These are phyloP conservation scores for Chromobotia macracanthus DNA, from an alignment of 2,797 vertebrate species.

Conservation along the genomic window DNA sequence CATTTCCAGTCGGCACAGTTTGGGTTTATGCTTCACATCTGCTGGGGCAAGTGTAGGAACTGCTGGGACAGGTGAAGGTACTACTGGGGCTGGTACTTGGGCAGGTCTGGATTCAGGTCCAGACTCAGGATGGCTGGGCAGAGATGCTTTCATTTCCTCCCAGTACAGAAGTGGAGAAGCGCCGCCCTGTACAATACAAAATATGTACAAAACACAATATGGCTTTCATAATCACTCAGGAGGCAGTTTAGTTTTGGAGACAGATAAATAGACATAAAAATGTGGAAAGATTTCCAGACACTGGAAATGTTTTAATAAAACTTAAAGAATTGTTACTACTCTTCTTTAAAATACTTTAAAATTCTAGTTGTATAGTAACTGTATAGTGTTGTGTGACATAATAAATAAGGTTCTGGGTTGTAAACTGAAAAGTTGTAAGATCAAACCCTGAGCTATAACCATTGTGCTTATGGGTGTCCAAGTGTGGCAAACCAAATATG, in stretches of 20 bases:
- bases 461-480: background rate
- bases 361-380: background rate
- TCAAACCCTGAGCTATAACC: background rate
- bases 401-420: background rate
- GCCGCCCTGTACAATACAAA: slow-evolving; percentile 74
- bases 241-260: too few species aligned
- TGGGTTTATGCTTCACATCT: slow-evolving; percentile 75
- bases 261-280: too few species aligned
- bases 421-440: background rate
- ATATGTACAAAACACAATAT: background rate
- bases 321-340: too few species aligned
- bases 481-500: too few species aligned
- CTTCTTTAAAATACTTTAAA: too few species aligned
- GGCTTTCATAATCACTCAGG: background rate
- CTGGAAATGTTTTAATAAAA: too few species aligned
- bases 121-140: slow-evolving; percentile 33
- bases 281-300: too few species aligned
- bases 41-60: slow-evolving; percentile 16
- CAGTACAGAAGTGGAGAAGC: slow-evolving; percentile 84
- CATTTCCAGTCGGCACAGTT: slow-evolving; percentile 85
- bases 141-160: slow-evolving; percentile 71
- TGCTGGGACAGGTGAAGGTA: slow-evolving; percentile 30
- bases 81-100: slow-evolving; percentile 13
- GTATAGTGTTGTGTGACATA: too few species aligned
- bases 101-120: slow-evolving; percentile 47